Conservation (phyloP, 2,797 vertebrate genomes). For the Manis crassicaudata region DNA sequence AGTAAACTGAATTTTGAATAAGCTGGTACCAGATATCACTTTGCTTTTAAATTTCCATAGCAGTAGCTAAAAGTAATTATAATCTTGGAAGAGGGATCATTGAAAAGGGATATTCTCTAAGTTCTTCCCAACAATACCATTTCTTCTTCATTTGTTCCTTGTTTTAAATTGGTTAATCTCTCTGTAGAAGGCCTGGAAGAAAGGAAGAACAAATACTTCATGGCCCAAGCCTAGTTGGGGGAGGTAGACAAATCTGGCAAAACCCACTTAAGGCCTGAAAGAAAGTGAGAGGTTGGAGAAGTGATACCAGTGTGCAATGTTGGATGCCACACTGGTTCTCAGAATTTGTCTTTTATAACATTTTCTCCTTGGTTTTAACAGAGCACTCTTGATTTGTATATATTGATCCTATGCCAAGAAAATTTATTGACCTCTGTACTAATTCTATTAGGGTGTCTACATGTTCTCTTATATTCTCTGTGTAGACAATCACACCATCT, state of each 20-base stretch:
- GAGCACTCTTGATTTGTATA: background rate
- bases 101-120: background rate
- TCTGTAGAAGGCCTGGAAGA: background rate
- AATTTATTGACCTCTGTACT: background rate
- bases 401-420: background rate
- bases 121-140: background rate
- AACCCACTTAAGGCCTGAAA: background rate
- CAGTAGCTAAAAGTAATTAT: background rate
- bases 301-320: background rate
- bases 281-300: background rate
- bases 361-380: constrained; percentile 6
- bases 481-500: background rate
- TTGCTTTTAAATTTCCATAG: background rate
- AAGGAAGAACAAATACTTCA: background rate
- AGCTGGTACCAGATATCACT: constrained; percentile 11
- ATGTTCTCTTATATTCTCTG: background rate
- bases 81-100: background rate
- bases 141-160: background rate
- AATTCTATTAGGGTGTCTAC: constrained; percentile 30
- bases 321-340: background rate
- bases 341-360: background rate
- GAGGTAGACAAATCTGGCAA: background rate
- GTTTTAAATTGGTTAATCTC: background rate
- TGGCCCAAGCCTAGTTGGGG: background rate
- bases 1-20: background rate